Percentiles rank a stretch among this genome's conserved stretches.
These are phyloP conservation scores for Plectrocnemia conspersa DNA, from an alignment of 1,140 invertebrate species.

Conservation along the genomic window DNA sequence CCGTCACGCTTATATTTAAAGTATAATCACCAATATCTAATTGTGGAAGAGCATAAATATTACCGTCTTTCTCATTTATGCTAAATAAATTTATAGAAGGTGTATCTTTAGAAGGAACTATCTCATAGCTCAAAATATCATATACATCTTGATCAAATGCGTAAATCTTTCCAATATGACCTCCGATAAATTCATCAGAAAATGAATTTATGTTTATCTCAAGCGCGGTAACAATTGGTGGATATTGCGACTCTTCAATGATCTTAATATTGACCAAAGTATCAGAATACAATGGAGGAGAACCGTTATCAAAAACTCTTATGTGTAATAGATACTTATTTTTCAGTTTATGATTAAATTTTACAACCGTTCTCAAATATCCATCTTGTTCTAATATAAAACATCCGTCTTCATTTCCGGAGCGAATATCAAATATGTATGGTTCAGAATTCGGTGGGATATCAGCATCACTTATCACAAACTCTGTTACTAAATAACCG, in stretches of 20 bases:
- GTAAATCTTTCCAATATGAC: slow-evolving; percentile 74
- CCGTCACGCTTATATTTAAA: slow-evolving; percentile 76
- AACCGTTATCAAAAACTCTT: slow-evolving; percentile 85
- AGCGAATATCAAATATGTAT: slow-evolving; percentile 79
- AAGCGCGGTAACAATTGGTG: slow-evolving; percentile 76
- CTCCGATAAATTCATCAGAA: slow-evolving; percentile 79
- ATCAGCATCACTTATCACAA: slow-evolving; percentile 80
- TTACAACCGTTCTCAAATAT: slow-evolving; percentile 70
- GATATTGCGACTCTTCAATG: slow-evolving; percentile 86
- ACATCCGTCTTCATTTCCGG: slow-evolving; percentile 61
- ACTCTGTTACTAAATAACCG: slow-evolving; percentile 69
- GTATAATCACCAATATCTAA: slow-evolving; percentile 77
- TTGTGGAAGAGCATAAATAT: slow-evolving; percentile 67
- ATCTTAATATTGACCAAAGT: slow-evolving; percentile 74
- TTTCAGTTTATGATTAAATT: slow-evolving; percentile 74
- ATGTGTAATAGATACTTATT: slow-evolving; percentile 74
- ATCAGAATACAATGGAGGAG: slow-evolving; percentile 76
- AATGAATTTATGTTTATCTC: slow-evolving; percentile 79
- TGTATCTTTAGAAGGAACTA: slow-evolving; percentile 47
- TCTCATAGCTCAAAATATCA: slow-evolving; percentile 69
- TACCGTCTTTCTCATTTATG: slow-evolving; percentile 70
- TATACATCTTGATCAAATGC: slow-evolving; percentile 84
- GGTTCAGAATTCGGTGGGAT: slow-evolving; percentile 75
- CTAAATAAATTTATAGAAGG: slow-evolving; percentile 62
- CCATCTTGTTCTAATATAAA: slow-evolving; percentile 62